These are phyloP conservation scores for Stichopus chloronotus DNA, from an alignment of 35 echinoderm and acorn worm species.

Conservation along the genomic window DNA sequence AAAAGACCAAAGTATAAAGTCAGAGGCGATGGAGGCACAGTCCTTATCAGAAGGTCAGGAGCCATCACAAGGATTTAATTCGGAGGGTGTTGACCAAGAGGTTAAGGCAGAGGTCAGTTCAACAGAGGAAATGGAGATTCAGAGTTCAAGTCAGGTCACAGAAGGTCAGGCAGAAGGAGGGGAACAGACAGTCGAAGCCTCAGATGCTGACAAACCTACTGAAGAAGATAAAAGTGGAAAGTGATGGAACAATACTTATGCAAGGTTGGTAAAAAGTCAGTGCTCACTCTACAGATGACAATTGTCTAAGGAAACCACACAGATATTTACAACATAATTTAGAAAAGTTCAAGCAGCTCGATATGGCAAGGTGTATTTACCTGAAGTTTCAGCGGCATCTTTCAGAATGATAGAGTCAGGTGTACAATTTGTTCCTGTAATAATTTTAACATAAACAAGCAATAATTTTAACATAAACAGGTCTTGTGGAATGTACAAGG, in stretches of 20 bases:
- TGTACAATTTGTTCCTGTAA: too few species aligned
- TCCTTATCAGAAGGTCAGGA: not conserved
- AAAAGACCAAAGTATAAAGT: slow-evolving; percentile 31
- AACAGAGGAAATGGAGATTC: slow-evolving; percentile 21
- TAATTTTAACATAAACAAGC: too few species aligned
- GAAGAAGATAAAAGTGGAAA: not conserved
- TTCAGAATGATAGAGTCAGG: too few species aligned
- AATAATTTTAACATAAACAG: too few species aligned
- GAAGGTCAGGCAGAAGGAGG: not conserved
- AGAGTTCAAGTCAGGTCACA: slow-evolving; percentile 10
- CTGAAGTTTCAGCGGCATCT: too few species aligned
- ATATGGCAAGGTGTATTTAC: too few species aligned
- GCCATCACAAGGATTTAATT: not conserved
- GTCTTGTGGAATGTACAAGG: too few species aligned
- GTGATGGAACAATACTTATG: not conserved
- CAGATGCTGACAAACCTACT: not conserved
- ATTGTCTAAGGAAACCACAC: too few species aligned
- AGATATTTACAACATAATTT: too few species aligned
- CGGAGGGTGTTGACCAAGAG: too few species aligned
- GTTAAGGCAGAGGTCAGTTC: not conserved
- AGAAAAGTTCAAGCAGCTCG: too few species aligned
- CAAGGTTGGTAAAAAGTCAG: not conserved
- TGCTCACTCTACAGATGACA: too few species aligned
- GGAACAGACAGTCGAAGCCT: not conserved
- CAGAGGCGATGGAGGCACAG: slow-evolving; percentile 4